These are phyloP conservation scores for Gorsachius goisagi DNA, from an alignment of 2,113 vertebrate genomes.

Conservation along the genomic window DNA sequence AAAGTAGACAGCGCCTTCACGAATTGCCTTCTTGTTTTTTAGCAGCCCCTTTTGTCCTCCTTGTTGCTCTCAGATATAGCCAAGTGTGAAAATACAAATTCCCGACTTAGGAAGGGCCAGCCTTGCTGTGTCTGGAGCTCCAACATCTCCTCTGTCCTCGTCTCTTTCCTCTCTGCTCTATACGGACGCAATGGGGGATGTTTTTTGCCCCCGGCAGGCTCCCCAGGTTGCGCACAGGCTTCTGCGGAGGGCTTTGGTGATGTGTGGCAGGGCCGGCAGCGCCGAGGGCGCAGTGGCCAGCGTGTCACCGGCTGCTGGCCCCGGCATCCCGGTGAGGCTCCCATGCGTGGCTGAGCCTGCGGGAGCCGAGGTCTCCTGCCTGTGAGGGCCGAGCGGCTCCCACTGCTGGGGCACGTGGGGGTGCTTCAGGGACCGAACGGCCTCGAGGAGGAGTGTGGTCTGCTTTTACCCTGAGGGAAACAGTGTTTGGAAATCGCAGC, in stretches of 20 bases:
- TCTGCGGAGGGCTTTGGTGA: accelerated
- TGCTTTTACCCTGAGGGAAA: background rate
- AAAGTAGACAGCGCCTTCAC: background rate
- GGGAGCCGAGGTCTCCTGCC: background rate
- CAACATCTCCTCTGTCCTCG: background rate
- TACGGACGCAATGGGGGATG: accelerated
- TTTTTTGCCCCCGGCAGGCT: background rate
- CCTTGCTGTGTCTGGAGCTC: background rate
- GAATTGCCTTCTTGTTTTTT: background rate
- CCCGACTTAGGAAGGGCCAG: background rate
- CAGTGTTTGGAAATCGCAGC: background rate
- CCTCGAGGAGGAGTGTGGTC: background rate
- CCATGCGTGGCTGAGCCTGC: background rate
- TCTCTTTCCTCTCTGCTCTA: background rate
- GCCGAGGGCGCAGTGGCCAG: accelerated
- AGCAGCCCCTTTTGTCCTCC: background rate
- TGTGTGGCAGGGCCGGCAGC: accelerated
- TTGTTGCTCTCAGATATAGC: background rate
- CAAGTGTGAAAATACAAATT: background rate
- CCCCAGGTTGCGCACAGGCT: background rate
- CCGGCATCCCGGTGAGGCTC: accelerated
- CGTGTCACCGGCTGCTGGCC: background rate
- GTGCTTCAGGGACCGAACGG: background rate
- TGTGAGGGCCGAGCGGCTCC: accelerated
- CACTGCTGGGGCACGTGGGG: accelerated